Conservation (phyloP, 2,797 vertebrate species). For the Halcyon chelicuti region DNA sequence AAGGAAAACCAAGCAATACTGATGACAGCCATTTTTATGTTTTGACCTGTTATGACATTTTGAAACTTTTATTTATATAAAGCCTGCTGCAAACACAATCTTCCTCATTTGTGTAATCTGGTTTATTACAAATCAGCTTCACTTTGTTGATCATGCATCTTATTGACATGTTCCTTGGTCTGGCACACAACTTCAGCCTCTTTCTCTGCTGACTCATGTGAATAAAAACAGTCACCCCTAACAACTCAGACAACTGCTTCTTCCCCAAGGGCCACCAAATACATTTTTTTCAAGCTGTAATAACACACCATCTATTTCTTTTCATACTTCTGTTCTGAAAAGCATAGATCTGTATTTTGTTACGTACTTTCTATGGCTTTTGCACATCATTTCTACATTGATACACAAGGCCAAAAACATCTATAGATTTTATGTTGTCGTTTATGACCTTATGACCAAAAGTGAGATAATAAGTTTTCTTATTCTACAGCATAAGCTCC, state of each 20-base stretch:
- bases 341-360: not conserved
- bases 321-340: not conserved
- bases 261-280: not conserved
- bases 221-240: conserved; percentile 31
- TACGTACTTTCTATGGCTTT: not conserved
- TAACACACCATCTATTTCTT: not conserved
- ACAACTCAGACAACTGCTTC: not conserved
- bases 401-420: not conserved
- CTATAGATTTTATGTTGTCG: not conserved
- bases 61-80: conserved; percentile 21
- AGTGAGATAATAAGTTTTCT: not conserved
- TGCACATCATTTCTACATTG: not conserved
- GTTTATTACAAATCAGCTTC: not conserved
- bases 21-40: not conserved
- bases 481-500: not conserved
- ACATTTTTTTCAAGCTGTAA: not conserved
- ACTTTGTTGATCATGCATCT: not conserved
- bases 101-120: not conserved
- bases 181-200: conserved; percentile 22
- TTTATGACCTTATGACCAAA: not conserved
- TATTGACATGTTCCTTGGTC: conserved; percentile 22
- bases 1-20: not conserved
- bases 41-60: not conserved
- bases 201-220: conserved; percentile 21
- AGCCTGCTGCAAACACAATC: not conserved